These are phyloP conservation scores for Leuctra nigra DNA, from an alignment of 2,888 invertebrate species.

Conservation along the genomic window DNA sequence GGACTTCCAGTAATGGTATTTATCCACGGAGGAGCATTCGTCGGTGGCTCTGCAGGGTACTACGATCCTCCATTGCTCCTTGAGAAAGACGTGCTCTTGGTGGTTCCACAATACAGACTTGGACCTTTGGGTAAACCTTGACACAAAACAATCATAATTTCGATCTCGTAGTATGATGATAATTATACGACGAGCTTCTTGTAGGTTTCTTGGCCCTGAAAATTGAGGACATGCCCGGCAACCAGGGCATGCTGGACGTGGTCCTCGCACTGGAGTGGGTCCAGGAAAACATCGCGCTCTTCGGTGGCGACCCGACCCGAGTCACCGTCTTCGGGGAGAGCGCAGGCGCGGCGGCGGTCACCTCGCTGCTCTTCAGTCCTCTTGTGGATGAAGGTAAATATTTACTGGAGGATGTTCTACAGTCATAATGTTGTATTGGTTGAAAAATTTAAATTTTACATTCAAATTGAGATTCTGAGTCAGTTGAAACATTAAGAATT, in stretches of 20 bases:
- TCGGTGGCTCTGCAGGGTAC: slow-evolving; percentile 37
- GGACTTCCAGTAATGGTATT: slow-evolving; percentile 41
- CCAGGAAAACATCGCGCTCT: slow-evolving; percentile 42
- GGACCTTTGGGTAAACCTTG: slow-evolving; percentile 47
- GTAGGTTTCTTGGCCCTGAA: slow-evolving; percentile 47
- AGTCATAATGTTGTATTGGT: no score
- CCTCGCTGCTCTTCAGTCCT: slow-evolving; percentile 42
- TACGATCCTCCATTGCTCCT: slow-evolving; percentile 37
- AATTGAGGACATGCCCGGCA: slow-evolving; percentile 46
- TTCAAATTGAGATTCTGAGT: no score
- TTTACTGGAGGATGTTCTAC: no score
- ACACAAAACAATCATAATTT: no score
- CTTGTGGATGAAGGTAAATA: no score
- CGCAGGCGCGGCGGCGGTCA: slow-evolving; percentile 45
- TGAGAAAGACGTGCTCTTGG: slow-evolving; percentile 45
- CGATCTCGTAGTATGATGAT: no score
- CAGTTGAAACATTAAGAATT: no score
- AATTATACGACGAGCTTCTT: no score
- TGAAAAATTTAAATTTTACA: no score
- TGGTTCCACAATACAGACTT: slow-evolving; percentile 45
- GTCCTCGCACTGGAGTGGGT: slow-evolving; percentile 47
- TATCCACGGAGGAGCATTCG: slow-evolving; percentile 43
- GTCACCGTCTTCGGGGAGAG: slow-evolving; percentile 50
- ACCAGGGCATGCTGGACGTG: slow-evolving; percentile 47
- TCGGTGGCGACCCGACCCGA: slow-evolving; percentile 45